Conservation (phyloP, 2,113 vertebrate genomes). For the Proteles cristata region DNA sequence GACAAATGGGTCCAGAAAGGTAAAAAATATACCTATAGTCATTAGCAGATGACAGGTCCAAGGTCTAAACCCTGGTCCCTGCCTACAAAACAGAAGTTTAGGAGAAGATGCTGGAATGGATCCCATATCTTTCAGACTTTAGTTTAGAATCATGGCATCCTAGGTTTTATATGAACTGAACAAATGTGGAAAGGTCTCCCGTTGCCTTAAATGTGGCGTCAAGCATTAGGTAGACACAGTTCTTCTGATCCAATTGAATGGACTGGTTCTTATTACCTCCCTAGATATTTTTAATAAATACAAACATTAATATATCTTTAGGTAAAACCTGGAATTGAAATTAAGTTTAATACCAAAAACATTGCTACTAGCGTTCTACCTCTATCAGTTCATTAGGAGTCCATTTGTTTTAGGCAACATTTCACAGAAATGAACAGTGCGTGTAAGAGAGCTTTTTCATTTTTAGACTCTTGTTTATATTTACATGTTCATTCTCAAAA, state of each 20-base stretch:
- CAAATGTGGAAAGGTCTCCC: neutral
- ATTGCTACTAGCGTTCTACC: neutral
- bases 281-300: slow-evolving; percentile 41
- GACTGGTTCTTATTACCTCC: neutral
- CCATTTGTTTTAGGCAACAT: neutral
- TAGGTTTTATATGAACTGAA: neutral
- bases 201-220: neutral
- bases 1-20: neutral
- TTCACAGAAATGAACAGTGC: slow-evolving; percentile 30
- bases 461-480: slow-evolving; percentile 51
- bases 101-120: neutral
- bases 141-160: neutral
- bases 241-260: neutral
- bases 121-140: neutral
- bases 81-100: neutral
- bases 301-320: neutral
- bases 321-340: slow-evolving; percentile 34
- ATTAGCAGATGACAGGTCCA: neutral
- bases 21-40: neutral
- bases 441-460: slow-evolving; percentile 12
- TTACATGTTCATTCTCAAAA: slow-evolving; percentile 54
- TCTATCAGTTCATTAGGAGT: neutral
- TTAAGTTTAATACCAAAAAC: slow-evolving; percentile 33
- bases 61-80: neutral
- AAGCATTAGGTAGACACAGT: neutral